These are phyloP conservation scores for Otus sunia DNA, from an alignment of 2,113 vertebrate species.

Conservation along the genomic window DNA sequence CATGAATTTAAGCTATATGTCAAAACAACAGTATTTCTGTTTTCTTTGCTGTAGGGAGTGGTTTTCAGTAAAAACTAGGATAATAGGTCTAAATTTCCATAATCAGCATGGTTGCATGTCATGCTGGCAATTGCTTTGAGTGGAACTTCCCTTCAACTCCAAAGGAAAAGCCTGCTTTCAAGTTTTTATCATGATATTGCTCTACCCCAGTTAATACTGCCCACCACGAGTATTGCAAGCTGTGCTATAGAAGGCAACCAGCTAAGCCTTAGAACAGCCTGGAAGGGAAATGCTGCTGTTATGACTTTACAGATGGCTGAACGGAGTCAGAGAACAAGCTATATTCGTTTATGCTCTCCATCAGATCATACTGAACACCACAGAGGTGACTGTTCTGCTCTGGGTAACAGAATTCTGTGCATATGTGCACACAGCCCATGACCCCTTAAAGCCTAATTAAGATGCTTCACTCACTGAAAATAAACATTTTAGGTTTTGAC, in stretches of 20 bases:
- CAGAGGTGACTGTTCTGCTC: background rate
- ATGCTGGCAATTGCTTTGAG: background rate
- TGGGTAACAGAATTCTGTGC: background rate
- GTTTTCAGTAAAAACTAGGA: background rate
- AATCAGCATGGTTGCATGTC: background rate
- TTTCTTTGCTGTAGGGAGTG: background rate
- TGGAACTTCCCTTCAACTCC: background rate
- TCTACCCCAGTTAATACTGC: background rate
- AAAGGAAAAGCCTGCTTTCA: background rate
- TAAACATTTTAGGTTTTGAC: background rate
- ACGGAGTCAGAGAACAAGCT: background rate
- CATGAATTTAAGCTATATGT: background rate
- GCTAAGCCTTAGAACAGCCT: background rate
- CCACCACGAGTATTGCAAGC: background rate
- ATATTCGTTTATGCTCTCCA: background rate
- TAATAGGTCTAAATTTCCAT: background rate
- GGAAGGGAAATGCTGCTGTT: background rate
- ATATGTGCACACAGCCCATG: background rate
- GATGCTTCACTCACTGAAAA: background rate
- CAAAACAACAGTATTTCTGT: background rate
- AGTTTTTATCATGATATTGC: background rate
- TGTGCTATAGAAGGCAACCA: accelerated
- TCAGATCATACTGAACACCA: background rate
- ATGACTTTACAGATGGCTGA: background rate
- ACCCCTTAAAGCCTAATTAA: background rate